Base-by-base conservation (phyloP, 1,140 invertebrate species). In the Copidosoma floridanum region DNA sequence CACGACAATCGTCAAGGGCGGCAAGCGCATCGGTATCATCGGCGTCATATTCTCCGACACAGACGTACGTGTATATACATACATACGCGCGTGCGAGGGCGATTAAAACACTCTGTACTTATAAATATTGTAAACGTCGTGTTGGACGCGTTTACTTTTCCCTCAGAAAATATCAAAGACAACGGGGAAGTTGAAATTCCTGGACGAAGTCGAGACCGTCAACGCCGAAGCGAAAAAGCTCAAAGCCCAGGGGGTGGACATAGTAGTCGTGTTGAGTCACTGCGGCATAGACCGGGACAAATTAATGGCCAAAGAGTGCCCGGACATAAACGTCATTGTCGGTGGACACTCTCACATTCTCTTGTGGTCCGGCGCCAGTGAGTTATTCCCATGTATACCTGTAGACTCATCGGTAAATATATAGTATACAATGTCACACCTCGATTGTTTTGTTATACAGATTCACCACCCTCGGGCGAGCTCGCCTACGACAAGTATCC, bases 281-380 rank as follows among this genome's bases (percentile, higher is more conserved):
- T 88, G 88, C 54, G 92, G 92, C 2, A 82, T 86, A 40, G 79
- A 83, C 11, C 84, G 88, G 20, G 91, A 94, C 70, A 76, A 86
- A 68, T 69, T 79, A 54, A 88, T 95, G 56, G 93, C 92, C 0
- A 65, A 66, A 14, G 77, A 83, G 26, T 85, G 82, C 27, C 77
- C 84, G 26, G 78, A 88, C 40, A 85, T 95, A 32, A 87, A 90
- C 58, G 84, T 91, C 1, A 91, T 96, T 60, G 89, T 96, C 21
- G 93, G 93, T 12, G 90, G 88, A n/a, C 93, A 96, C 70, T 89
- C 89, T 4, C 91, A 95, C 69, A 90, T 89, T 0, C 85, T 94
- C 62, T n/a, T n/a, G n/a, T n/a, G n/a, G n/a, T n/a, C n/a, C n/a
- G n/a, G n/a, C n/a, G n/a, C n/a, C n/a, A n/a, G n/a, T n/a, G n/a